Evolutionary conservation across 1,140 invertebrate genomes (phyloP), one percentile per base, ranked within the genome.

Genomic region (Notospermus geniculatus): DNA sequence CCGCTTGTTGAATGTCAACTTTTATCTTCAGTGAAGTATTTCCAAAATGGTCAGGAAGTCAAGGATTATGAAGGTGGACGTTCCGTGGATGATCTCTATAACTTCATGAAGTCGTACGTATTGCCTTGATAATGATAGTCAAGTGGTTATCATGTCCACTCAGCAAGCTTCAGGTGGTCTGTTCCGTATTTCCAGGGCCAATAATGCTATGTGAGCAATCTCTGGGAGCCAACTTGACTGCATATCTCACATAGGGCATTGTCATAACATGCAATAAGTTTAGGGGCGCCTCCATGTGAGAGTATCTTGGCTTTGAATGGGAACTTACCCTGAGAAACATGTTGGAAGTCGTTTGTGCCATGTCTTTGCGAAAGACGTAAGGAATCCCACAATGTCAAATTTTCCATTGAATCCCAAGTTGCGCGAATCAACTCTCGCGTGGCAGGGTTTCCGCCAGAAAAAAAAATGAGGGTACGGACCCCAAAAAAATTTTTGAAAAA

Each of bases 71-170:
- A 75, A 22, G 63, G 68, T 60, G 71, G 73, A 50, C 68, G 78
- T 69, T 80, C 70, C 60, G 71, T 66, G 64, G 73, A 82, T 2
- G 85, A 86, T 62, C 67, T 88, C 39, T 78, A 84, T 54, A 59
- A 62, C 4, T 87, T 85, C 70, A 82, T 86, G 75, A 78, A 78
- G 62, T 72, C 76, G 76, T 78, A 64, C 93, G 0, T 91, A 93
- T 79, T 94, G 91, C 72, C 92, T 90, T 17, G 57, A 1, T 74
- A 81, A 45, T 79, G 87, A 57, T 77, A 83, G 56, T 75, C 78
- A 66, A 29, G 59, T 30, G 36, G 19, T 25, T 28, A 23, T 54
- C n/a, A 4, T 54, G 4, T 1, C 27, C 17, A 23, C 13, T 2
- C 4, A n/a, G n/a, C n/a, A n/a, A n/a, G n/a, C n/a, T n/a, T n/a